Evolutionary conservation across 1,140 invertebrate species (phyloP), one percentile per base, ranked within the genome.

Genomic region (Heliconius hewitsoni): DNA sequence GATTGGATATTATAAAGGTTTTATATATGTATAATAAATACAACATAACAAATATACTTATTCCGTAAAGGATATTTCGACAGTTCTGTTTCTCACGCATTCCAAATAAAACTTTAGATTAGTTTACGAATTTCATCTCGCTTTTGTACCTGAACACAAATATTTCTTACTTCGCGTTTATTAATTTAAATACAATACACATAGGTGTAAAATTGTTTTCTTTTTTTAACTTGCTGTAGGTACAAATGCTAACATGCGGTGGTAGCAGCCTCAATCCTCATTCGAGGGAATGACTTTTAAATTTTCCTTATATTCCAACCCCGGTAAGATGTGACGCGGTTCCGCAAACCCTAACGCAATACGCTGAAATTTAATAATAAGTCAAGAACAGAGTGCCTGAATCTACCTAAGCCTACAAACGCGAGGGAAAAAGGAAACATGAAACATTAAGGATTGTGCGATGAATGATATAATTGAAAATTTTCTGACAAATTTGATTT

Each of bases 91-190:
- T 77, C 79, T 80, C 79, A 80, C 73, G 73, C 71, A 74, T 78
- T 75, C 70, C 80, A 84, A 84, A 85, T 86, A 79, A 85, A 86
- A 83, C 77, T 82, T 82, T 82, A 71, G 77, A 81, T 80, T 80
- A 80, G 79, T 76, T 80, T 42, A 77, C 70, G n/a, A 73, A 77
- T 73, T 80, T 42, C 79, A 76, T 76, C 71, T 52, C 66, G 27
- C 34, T 57, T 78, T 78, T 75, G 77, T 79, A 34, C 60, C 42
- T 74, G 60, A 71, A 74, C 50, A 70, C 23, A 37, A 73, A 78
- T 73, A 78, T 78, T 73, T 73, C 60, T 66, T 30, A 30, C 5
- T 13, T 30, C 1, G 9, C 23, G 4, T 16, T 66, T 66, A 66
- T 66, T 66, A 66, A 66, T 66, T 30, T 30, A 30, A 66, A 66